These are phyloP conservation scores for Odocoileus hemionus DNA, from an alignment of 2,113 vertebrate species.

Conservation along the genomic window DNA sequence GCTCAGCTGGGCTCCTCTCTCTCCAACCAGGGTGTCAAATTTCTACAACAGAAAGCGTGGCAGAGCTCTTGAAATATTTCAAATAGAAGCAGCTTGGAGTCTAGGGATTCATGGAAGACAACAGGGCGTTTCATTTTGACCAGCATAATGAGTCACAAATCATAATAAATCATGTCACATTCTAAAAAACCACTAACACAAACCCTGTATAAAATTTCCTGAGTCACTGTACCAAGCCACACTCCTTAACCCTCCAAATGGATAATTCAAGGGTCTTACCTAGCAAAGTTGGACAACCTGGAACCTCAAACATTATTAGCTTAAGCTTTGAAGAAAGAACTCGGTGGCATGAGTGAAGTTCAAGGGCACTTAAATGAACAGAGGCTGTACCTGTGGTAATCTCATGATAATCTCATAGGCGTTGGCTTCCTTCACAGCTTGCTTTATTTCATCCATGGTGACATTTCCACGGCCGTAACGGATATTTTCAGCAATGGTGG, in stretches of 20 bases:
- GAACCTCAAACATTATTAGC: background rate
- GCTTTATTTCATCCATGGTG: background rate
- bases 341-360: background rate
- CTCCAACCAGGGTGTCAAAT: background rate
- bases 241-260: background rate
- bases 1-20: background rate
- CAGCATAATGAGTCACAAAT: background rate
- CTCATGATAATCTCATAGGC: background rate
- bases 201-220: background rate
- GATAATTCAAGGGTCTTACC: background rate
- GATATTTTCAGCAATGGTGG: background rate
- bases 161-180: background rate
- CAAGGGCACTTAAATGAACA: fast-evolving
- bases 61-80: background rate
- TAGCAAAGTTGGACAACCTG: background rate
- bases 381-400: background rate
- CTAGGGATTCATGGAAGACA: background rate
- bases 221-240: background rate
- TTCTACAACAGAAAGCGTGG: background rate
- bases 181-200: background rate
- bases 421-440: background rate
- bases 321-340: background rate
- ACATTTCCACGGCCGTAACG: background rate
- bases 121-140: background rate
- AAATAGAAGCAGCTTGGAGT: background rate